Percentiles rank a stretch among this genome's conserved stretches.
These are phyloP conservation scores for Pissodes strobi DNA, from an alignment of 1,140 invertebrate genomes.

Conservation along the genomic window DNA sequence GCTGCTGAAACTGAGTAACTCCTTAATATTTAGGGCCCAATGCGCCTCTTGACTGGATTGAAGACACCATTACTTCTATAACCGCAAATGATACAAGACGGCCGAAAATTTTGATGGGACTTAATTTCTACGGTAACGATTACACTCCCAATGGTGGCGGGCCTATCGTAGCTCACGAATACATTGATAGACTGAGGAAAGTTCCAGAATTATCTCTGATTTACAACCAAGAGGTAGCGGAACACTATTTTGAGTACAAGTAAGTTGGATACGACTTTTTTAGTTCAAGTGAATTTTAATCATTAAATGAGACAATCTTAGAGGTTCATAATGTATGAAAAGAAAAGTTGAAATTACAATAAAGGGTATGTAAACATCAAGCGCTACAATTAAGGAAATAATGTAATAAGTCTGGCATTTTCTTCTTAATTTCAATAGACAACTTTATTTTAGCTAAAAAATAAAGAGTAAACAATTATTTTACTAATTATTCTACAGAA, in stretches of 20 bases:
- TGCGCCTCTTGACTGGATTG: constrained; percentile 83
- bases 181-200: constrained; percentile 70
- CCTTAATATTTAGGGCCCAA: constrained; percentile 69
- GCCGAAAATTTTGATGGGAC: constrained; percentile 81
- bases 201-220: constrained; percentile 70
- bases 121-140: constrained; percentile 94
- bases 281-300: neutral
- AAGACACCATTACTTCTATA: constrained; percentile 75
- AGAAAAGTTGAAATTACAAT: too few relatives aligned
- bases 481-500: too few relatives aligned
- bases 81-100: constrained; percentile 67
- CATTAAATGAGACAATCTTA: too few relatives aligned
- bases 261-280: too few relatives aligned
- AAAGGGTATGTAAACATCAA: too few relatives aligned
- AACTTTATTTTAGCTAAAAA: too few relatives aligned
- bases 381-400: too few relatives aligned
- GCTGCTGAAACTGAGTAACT: neutral
- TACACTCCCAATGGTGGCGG: constrained; percentile 77
- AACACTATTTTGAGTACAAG: constrained; percentile 88
- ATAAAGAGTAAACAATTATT: too few relatives aligned
- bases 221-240: constrained; percentile 77
- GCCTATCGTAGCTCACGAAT: constrained; percentile 79
- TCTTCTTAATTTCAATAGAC: too few relatives aligned
- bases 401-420: too few relatives aligned
- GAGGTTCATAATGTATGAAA: too few relatives aligned